Conservation (phyloP, 2,797 vertebrate species). For the Labeo calbasu region DNA sequence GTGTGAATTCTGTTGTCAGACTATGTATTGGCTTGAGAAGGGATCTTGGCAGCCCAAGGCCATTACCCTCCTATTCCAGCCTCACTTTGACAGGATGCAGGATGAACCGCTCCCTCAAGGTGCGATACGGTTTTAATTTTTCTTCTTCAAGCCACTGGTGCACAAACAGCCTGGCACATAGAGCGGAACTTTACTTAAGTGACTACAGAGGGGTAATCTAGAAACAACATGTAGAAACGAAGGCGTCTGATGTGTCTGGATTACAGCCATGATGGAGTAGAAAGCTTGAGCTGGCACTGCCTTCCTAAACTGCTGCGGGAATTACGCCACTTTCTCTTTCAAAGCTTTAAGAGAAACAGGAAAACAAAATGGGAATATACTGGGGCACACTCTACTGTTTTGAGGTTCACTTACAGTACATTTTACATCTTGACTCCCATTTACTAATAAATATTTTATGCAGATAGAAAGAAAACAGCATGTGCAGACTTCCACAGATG, state of each 20-base stretch:
- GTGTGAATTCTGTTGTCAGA: constrained; percentile 15
- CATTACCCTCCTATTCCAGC: constrained; percentile 22
- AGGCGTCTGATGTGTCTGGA: constrained; percentile 28
- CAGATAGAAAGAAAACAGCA: too few species aligned
- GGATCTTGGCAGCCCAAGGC: constrained; percentile 19
- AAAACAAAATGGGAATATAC: background rate
- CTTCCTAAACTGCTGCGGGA: background rate
- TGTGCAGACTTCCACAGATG: too few species aligned
- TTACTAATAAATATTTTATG: background rate
- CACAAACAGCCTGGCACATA: background rate
- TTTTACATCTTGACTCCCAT: background rate
- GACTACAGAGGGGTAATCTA: constrained; percentile 20
- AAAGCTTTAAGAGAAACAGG: background rate
- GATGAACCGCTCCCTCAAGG: constrained; percentile 11
- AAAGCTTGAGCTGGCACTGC: constrained; percentile 16
- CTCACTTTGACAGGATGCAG: constrained; percentile 5
- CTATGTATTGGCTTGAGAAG: background rate
- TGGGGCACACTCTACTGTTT: background rate
- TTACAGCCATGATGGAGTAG: constrained; percentile 1
- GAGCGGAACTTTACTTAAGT: constrained; percentile 11
- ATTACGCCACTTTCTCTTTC: background rate
- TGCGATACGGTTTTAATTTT: background rate
- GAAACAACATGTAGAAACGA: constrained; percentile 14
- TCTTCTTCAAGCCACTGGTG: background rate
- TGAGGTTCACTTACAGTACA: background rate